These are phyloP conservation scores for Limanda limanda DNA, from an alignment of 2,113 vertebrate genomes.

Conservation along the genomic window DNA sequence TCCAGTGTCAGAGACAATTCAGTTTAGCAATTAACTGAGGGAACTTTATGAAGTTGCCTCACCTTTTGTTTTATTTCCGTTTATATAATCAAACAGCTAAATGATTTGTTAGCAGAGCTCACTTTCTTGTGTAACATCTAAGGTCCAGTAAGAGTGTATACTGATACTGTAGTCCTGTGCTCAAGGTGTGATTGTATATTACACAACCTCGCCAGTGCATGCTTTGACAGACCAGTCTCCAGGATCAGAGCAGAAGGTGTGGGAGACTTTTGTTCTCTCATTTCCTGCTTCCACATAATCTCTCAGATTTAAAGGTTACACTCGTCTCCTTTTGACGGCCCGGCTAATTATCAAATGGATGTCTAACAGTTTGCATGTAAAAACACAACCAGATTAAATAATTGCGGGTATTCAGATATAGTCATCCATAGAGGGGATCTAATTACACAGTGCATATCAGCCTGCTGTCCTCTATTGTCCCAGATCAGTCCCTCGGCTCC, in stretches of 20 bases:
- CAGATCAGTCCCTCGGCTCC: conserved; percentile 34
- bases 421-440: conserved; percentile 47
- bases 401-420: conserved; percentile 33
- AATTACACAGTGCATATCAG: conserved; percentile 53
- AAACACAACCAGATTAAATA: conserved; percentile 30
- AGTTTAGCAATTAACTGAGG: neutral
- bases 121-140: conserved; percentile 23
- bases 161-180: neutral
- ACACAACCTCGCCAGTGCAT: conserved; percentile 37
- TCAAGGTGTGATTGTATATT: conserved; percentile 16
- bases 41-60: no score
- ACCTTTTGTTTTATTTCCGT: neutral
- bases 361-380: neutral
- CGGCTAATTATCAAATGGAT: neutral
- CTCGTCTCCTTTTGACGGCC: neutral
- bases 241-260: conserved; percentile 26
- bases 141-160: neutral
- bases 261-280: conserved; percentile 17
- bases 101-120: neutral
- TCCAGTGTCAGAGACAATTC: conserved; percentile 8
- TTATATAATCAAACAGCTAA: neutral
- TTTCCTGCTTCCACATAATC: conserved; percentile 11
- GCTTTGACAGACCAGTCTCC: conserved; percentile 38
- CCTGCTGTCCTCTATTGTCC: conserved; percentile 71
- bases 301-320: neutral